Conservation (phyloP, 1,140 invertebrate genomes). For the Xylocopa sonorina region DNA sequence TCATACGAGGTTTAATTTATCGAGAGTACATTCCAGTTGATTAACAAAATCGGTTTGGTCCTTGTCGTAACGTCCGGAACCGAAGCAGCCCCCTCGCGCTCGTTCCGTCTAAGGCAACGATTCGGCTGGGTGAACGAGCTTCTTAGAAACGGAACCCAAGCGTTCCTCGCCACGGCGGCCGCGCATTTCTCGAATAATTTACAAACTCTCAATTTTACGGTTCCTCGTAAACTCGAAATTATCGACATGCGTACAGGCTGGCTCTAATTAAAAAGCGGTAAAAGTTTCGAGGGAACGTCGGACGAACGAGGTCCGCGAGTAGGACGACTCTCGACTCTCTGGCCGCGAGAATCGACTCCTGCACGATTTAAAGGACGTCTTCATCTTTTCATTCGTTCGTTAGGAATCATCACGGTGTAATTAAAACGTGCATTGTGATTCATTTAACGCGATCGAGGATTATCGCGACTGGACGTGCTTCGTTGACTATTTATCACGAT, state of each 20-base stretch:
- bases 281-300: not conserved
- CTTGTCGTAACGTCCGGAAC: not conserved
- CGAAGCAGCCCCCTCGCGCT: not conserved
- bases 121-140: not conserved
- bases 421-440: constrained; percentile 1
- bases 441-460: constrained; percentile 19
- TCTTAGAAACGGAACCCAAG: not conserved
- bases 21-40: not conserved
- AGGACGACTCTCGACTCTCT: too few species aligned
- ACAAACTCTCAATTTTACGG: constrained; percentile 16
- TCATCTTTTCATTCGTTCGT: too few species aligned
- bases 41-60: not conserved
- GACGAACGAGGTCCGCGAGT: not conserved
- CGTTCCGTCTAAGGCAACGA: not conserved
- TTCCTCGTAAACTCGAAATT: constrained; percentile 13
- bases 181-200: constrained; percentile 12
- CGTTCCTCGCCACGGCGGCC: not conserved
- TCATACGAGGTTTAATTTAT: not conserved
- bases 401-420: constrained; percentile 1
- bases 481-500: not conserved
- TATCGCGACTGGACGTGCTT: not conserved
- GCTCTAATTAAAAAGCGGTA: constrained; percentile 19
- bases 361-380: too few species aligned
- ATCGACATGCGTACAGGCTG: not conserved
- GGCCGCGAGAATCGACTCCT: too few species aligned